phyloP scores from a whole-genome alignment of 2,797 vertebrate species.

The Poeciliopsis turneri region DNA sequence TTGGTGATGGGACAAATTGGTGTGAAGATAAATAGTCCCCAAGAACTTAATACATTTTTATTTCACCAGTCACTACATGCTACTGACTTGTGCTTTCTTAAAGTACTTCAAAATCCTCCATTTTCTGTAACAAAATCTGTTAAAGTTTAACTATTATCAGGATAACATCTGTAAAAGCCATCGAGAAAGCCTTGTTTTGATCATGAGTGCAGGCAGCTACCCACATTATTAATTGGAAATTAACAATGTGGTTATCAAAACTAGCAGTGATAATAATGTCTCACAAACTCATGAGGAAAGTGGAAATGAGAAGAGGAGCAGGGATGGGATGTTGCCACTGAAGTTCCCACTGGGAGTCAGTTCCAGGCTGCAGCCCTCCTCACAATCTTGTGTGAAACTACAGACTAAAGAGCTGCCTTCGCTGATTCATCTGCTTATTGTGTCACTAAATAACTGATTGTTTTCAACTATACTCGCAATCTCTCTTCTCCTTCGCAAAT shows the following conservation, averaged over 20 bases:
- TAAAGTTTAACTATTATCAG: background rate
- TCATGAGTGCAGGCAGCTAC: conserved; percentile 3
- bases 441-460: conserved; percentile 18
- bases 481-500: conserved; percentile 7
- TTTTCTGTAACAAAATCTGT: background rate
- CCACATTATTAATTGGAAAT: too few relatives aligned
- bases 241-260: background rate
- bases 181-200: background rate
- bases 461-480: conserved; percentile 23
- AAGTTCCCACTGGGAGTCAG: conserved; percentile 22
- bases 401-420: conserved; percentile 13
- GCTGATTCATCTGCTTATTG: background rate
- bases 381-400: conserved; percentile 21
- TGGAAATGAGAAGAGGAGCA: background rate
- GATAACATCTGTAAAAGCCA: background rate
- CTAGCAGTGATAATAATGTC: conserved; percentile 1
- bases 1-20: background rate
- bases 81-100: background rate
- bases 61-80: background rate
- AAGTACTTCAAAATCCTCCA: background rate
- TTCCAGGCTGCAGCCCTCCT: conserved; percentile 25
- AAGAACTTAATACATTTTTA: background rate
- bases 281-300: background rate
- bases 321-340: conserved; percentile 42
- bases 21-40: background rate